phyloP scores from a whole-genome alignment of 1,140 invertebrate species.

The Geopemphigus sp. region DNA sequence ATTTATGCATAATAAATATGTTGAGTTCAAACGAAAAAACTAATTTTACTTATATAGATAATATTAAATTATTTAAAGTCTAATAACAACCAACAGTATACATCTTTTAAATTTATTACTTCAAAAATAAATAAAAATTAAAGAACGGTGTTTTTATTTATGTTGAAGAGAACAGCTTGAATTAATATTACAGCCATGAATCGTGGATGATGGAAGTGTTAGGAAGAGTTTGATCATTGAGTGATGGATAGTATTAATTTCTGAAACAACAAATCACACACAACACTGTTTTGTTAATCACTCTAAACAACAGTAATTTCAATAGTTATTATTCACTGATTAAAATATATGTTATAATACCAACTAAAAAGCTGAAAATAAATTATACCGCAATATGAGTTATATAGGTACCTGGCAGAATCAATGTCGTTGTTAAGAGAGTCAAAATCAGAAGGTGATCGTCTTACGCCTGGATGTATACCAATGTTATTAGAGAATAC shows the following conservation, averaged over 20 bases:
- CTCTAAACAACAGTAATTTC: neutral
- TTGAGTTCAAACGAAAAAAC: neutral
- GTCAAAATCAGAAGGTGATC: conserved; percentile 66
- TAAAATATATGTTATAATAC: conserved; percentile 3
- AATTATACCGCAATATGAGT: neutral
- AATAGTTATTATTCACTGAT: conserved; percentile 4
- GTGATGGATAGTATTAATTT: conserved; percentile 12
- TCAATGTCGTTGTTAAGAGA: conserved; percentile 71
- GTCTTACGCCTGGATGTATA: conserved; percentile 58
- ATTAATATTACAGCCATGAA: conserved; percentile 29
- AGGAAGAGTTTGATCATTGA: conserved; percentile 19
- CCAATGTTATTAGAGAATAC: conserved; percentile 59
- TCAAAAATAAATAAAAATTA: conserved; percentile 7
- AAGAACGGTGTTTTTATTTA: neutral
- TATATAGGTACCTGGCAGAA: conserved; percentile 64
- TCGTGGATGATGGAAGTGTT: conserved; percentile 32
- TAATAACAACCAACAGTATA: neutral
- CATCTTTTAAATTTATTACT: neutral
- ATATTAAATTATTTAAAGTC: neutral
- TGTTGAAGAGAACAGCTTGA: conserved; percentile 19
- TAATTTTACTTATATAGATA: neutral
- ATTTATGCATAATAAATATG: neutral
- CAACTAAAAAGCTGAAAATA: neutral
- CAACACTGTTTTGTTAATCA: conserved; percentile 34
- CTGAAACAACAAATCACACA: conserved; percentile 47